Conservation (phyloP, 2,888 invertebrate genomes). For the Brenthis ino region DNA sequence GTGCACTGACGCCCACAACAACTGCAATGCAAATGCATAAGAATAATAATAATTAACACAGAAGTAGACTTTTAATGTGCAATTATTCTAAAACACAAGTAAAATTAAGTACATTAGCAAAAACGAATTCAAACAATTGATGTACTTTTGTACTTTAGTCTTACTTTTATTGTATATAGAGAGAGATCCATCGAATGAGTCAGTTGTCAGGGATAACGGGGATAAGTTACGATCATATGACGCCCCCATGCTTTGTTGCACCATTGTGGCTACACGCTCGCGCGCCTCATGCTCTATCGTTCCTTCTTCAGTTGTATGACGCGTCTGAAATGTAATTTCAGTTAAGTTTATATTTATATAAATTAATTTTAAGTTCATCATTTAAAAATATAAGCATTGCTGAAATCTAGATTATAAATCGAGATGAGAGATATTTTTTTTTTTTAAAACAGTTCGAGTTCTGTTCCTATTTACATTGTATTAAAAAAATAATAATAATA, state of each 20-base stretch:
- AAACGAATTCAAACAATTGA: no score
- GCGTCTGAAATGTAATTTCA: conserved; percentile 17
- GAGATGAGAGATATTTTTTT: no score
- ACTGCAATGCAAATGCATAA: conserved; percentile 23
- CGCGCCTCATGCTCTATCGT: conserved; percentile 60
- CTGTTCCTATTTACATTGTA: no score
- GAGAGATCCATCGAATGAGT: conserved; percentile 40
- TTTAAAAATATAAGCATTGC: neutral
- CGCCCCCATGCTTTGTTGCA: conserved; percentile 54
- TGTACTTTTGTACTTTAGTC: neutral
- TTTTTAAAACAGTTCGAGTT: no score
- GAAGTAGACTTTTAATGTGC: no score
- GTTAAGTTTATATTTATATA: neutral
- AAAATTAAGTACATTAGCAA: neutral
- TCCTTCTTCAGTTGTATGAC: conserved; percentile 48
- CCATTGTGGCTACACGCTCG: conserved; percentile 64
- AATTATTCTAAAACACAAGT: no score
- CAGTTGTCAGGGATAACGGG: conserved; percentile 52
- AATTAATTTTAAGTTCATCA: neutral
- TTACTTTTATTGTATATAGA: conserved; percentile 10
- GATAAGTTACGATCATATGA: conserved; percentile 56
- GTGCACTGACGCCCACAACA: conserved; percentile 27
- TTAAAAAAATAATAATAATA: no score
- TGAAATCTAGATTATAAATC: neutral
- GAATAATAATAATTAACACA: neutral